Evolutionary conservation across 2,113 vertebrate genomes (phyloP).

Genomic region (Anolis sagrei): DNA sequence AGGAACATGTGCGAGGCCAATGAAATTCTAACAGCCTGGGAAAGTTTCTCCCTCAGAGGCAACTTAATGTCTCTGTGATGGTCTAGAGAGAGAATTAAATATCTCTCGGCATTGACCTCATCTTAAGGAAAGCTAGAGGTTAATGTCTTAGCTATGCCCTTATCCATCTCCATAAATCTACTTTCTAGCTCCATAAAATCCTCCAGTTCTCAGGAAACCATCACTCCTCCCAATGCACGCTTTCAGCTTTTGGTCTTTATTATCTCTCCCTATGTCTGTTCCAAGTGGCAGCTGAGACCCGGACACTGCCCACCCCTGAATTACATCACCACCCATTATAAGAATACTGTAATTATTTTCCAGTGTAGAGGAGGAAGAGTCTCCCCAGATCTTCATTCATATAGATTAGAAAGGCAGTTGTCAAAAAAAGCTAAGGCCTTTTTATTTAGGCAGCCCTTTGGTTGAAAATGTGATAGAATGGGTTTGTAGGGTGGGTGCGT

Average conservation of each 20-base stretch:
- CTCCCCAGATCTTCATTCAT: background rate
- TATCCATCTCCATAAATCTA: background rate
- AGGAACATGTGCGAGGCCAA: background rate
- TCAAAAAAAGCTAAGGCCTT: background rate
- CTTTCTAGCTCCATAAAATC: background rate
- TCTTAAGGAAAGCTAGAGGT: background rate
- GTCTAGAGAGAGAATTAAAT: background rate
- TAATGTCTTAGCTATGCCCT: background rate
- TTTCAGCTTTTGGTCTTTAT: background rate
- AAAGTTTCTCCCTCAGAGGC: background rate
- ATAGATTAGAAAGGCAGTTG: background rate
- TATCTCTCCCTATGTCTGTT: background rate
- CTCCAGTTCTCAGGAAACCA: background rate
- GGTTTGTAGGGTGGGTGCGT: too few relatives aligned
- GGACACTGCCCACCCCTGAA: background rate
- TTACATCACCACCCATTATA: background rate
- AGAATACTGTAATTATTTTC: background rate
- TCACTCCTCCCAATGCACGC: background rate
- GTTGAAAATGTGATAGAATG: too few relatives aligned
- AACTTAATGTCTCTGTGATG: background rate
- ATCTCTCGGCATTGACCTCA: background rate
- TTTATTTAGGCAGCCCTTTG: too few relatives aligned
- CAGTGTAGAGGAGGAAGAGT: background rate
- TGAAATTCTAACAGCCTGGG: background rate
- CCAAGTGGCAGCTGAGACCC: background rate